Conservation (phyloP, 2,888 invertebrate genomes). For the Limnephilus marmoratus region DNA sequence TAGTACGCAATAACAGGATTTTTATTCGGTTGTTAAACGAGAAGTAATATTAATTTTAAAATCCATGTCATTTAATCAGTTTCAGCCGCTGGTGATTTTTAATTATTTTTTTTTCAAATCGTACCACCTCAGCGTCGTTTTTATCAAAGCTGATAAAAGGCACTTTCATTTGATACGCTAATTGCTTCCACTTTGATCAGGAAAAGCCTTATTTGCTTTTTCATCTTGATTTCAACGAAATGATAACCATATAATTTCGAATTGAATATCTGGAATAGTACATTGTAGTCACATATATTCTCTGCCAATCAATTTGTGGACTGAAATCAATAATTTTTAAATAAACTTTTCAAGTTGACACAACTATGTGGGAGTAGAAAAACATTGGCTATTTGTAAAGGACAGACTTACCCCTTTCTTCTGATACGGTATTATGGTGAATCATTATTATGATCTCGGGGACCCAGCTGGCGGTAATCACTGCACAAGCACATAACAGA, state of each 20-base stretch:
- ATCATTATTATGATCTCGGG: too few species aligned
- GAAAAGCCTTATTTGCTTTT: not conserved
- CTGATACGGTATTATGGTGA: too few species aligned
- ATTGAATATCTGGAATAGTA: not conserved
- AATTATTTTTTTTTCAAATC: not conserved
- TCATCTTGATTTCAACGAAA: not conserved
- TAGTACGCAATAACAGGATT: not conserved
- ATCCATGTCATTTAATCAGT: not conserved
- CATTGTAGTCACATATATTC: too few species aligned
- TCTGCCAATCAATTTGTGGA: too few species aligned
- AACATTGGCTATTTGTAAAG: too few species aligned
- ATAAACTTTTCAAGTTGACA: too few species aligned
- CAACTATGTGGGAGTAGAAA: too few species aligned
- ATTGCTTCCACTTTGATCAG: not conserved
- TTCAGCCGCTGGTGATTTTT: not conserved
- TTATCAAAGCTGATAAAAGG: not conserved
- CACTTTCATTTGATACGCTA: not conserved
- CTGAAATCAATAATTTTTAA: too few species aligned
- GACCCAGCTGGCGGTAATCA: too few species aligned
- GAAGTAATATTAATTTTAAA: not conserved
- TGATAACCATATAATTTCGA: not conserved
- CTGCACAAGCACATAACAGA: too few species aligned
- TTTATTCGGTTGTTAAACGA: conserved; percentile 1
- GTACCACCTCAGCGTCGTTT: not conserved
- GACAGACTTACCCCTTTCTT: too few species aligned